These are phyloP conservation scores for Troides helena DNA, from an alignment of 2,888 invertebrate genomes.

Conservation along the genomic window DNA sequence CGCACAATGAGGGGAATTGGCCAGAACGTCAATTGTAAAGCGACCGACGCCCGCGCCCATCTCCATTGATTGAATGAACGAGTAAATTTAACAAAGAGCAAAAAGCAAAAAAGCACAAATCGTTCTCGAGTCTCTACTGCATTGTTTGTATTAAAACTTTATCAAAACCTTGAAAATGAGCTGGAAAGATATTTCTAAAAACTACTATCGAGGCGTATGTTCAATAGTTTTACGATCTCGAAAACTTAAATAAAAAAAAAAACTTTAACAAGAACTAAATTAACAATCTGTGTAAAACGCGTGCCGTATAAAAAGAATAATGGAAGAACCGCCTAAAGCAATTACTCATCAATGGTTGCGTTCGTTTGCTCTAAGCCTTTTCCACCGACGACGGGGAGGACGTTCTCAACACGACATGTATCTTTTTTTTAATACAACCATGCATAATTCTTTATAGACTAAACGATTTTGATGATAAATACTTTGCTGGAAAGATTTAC, in stretches of 20 bases:
- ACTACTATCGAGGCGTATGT: too few relatives aligned
- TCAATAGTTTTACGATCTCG: too few relatives aligned
- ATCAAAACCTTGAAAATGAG: neutral
- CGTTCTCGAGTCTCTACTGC: conserved; percentile 40
- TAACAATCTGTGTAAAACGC: neutral
- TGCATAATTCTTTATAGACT: too few relatives aligned
- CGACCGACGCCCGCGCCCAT: conserved; percentile 77
- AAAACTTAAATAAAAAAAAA: neutral
- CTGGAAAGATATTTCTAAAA: neutral
- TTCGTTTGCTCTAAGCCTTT: too few relatives aligned
- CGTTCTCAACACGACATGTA: too few relatives aligned
- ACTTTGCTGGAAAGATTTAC: too few relatives aligned
- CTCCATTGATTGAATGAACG: conserved; percentile 73
- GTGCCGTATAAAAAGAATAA: neutral
- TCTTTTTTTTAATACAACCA: too few relatives aligned
- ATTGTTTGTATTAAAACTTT: conserved; percentile 15
- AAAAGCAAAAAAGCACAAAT: conserved; percentile 61
- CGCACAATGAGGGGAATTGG: conserved; percentile 79
- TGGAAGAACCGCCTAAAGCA: too few relatives aligned
- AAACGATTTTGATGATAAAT: too few relatives aligned
- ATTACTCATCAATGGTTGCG: too few relatives aligned
- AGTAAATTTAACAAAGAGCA: conserved; percentile 68
- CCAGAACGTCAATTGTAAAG: conserved; percentile 76
- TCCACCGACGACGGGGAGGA: too few relatives aligned
- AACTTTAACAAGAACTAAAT: neutral